These are phyloP conservation scores for Microctenopoma steveboyesi DNA, from an alignment of 2,797 vertebrate species.

Conservation along the genomic window DNA sequence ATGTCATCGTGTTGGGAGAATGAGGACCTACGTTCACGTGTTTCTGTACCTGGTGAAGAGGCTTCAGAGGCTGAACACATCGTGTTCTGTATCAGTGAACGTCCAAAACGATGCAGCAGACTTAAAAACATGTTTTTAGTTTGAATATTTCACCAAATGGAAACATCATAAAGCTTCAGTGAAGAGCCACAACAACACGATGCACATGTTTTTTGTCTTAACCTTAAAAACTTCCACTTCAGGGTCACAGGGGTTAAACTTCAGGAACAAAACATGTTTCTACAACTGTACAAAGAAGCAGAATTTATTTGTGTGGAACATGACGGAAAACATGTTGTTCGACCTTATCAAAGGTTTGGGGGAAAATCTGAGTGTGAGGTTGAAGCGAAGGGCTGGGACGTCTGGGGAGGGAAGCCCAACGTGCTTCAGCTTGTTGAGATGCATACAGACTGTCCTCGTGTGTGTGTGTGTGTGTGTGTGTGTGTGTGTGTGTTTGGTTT, in stretches of 20 bases:
- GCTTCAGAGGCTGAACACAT: too few relatives aligned
- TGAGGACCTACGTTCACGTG: too few relatives aligned
- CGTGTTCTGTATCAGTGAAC: too few relatives aligned
- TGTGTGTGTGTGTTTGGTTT: neutral
- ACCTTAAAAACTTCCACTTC: too few relatives aligned
- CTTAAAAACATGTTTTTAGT: neutral
- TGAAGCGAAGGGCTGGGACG: neutral
- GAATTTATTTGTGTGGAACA: too few relatives aligned
- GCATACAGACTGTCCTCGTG: too few relatives aligned
- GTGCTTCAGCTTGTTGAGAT: neutral
- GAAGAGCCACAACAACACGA: neutral
- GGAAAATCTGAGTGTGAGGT: neutral
- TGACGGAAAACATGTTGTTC: too few relatives aligned
- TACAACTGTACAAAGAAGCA: neutral
- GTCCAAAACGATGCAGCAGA: constrained; percentile 6
- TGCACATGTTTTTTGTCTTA: neutral
- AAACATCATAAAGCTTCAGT: neutral
- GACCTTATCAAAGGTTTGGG: too few relatives aligned
- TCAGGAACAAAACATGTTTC: too few relatives aligned
- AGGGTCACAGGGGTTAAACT: too few relatives aligned
- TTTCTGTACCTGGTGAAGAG: too few relatives aligned
- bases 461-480: too few relatives aligned
- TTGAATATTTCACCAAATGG: neutral
- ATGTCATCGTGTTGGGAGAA: neutral
- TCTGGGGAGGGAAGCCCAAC: neutral